These are phyloP conservation scores for Mobula birostris DNA, from an alignment of 2,113 vertebrate genomes.

Conservation along the genomic window DNA sequence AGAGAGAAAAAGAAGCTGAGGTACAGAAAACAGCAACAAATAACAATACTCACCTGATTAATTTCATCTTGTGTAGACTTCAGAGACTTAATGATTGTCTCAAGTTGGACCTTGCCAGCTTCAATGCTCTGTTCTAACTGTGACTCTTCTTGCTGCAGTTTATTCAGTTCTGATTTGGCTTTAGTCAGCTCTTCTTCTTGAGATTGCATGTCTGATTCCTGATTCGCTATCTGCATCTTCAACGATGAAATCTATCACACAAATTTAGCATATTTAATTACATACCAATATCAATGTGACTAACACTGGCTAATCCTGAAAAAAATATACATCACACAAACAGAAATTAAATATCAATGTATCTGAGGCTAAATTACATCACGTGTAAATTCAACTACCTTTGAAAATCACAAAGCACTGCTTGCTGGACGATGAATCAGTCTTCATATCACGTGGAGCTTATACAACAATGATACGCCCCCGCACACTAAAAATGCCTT, in stretches of 20 bases:
- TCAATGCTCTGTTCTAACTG: conserved; percentile 92
- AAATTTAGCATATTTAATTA: not conserved
- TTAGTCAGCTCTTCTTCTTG: conserved; percentile 87
- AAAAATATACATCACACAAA: not conserved
- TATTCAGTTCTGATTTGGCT: conserved; percentile 78
- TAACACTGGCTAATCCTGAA: not conserved
- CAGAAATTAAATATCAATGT: not conserved
- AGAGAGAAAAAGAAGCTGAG: not conserved
- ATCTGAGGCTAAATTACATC: not conserved
- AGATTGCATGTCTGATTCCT: conserved; percentile 84
- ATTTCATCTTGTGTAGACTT: conserved; percentile 94
- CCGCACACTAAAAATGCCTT: not conserved
- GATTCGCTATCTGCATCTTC: conserved; percentile 86
- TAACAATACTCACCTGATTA: conserved; percentile 69
- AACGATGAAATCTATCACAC: conserved; percentile 75
- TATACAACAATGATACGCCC: not conserved
- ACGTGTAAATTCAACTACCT: not conserved
- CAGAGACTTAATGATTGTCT: conserved; percentile 91
- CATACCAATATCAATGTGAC: not conserved
- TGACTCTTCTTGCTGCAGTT: conserved; percentile 84
- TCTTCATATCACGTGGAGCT: not conserved
- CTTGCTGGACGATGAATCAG: not conserved
- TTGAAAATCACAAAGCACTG: not conserved
- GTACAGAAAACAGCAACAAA: not conserved
- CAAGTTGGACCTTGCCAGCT: conserved; percentile 84